These are phyloP conservation scores for Chauna torquata DNA, from an alignment of 2,113 vertebrate species.

Conservation along the genomic window DNA sequence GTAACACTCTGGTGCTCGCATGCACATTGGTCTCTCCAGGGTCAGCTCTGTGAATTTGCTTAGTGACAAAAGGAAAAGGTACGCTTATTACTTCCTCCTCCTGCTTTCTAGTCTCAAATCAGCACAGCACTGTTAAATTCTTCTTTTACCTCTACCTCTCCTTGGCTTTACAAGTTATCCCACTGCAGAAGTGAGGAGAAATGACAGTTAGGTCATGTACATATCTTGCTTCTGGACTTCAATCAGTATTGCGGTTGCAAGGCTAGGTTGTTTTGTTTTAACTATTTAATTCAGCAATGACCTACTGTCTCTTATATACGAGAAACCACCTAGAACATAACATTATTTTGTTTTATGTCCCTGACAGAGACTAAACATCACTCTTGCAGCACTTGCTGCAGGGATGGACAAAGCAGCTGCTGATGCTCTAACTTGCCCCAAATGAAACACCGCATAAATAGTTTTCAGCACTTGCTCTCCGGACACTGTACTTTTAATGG, in stretches of 20 bases:
- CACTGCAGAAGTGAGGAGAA: neutral
- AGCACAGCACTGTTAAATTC: neutral
- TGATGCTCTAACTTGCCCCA: neutral
- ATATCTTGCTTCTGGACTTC: fast-evolving
- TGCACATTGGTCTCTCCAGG: neutral
- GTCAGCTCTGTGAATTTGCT: neutral
- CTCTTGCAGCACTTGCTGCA: neutral
- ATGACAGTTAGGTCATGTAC: neutral
- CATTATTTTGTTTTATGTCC: neutral
- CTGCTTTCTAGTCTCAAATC: neutral
- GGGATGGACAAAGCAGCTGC: neutral
- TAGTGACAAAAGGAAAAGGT: neutral
- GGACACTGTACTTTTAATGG: neutral
- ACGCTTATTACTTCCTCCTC: neutral
- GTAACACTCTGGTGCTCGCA: neutral
- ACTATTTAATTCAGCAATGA: neutral
- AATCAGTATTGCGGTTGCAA: neutral
- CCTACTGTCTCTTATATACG: neutral
- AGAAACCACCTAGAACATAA: neutral
- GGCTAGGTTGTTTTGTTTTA: neutral
- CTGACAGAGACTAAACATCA: neutral
- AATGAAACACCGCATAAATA: neutral
- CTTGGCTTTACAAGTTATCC: neutral
- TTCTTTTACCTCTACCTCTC: neutral
- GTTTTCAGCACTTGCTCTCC: neutral